A percentile compares a stretch with the other conserved stretches of the same genome.
These are phyloP conservation scores for Spodoptera picta DNA, from an alignment of 2,888 invertebrate genomes.

Conservation along the genomic window DNA sequence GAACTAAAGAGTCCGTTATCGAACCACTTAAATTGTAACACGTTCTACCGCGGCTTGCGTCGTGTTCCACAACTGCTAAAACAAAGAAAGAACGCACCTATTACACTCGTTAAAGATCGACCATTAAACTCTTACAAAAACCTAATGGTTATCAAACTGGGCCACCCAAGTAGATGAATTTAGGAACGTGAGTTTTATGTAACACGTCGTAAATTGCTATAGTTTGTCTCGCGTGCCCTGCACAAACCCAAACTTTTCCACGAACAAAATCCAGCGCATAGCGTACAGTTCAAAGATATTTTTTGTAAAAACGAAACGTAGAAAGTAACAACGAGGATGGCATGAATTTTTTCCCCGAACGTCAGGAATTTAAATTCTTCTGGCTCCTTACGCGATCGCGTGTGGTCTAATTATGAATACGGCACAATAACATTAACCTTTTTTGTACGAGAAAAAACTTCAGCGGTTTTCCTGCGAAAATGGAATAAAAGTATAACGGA, in stretches of 20 bases:
- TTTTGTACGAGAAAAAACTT: conserved; percentile 63
- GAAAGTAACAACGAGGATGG: conserved; percentile 77
- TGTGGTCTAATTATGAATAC: conserved; percentile 87
- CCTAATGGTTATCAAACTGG: conserved; percentile 80
- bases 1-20: conserved; percentile 44
- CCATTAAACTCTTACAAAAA: conserved; percentile 83
- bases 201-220: conserved; percentile 83
- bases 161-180: conserved; percentile 85
- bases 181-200: conserved; percentile 79
- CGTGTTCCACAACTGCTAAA: conserved; percentile 65
- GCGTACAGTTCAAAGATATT: conserved; percentile 81
- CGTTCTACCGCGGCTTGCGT: conserved; percentile 43
- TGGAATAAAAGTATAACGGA: conserved; percentile 72
- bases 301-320: conserved; percentile 80
- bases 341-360: conserved; percentile 84
- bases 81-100: conserved; percentile 74
- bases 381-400: conserved; percentile 81
- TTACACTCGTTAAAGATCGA: conserved; percentile 73
- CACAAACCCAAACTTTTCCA: conserved; percentile 73
- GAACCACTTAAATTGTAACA: conserved; percentile 55
- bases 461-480: conserved; percentile 70
- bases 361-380: conserved; percentile 84
- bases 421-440: conserved; percentile 70
- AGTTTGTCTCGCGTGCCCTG: conserved; percentile 73
- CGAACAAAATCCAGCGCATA: conserved; percentile 79